Conservation (phyloP, 2,888 invertebrate species). For the Muscina levida region DNA sequence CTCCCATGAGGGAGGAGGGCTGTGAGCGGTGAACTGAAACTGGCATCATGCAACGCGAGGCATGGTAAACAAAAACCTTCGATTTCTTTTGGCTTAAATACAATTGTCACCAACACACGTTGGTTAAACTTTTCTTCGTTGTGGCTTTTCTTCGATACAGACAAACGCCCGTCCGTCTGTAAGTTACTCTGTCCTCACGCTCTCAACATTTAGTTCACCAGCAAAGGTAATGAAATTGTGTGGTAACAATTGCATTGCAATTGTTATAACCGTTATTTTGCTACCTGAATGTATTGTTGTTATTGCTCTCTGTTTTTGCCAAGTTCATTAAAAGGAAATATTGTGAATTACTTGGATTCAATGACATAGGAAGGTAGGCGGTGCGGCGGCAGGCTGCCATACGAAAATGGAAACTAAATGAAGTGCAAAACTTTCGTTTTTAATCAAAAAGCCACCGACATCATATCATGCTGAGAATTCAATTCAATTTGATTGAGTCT, state of each 20-base stretch:
- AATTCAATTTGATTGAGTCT: not conserved
- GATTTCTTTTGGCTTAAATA: constrained; percentile 40
- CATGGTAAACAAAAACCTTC: constrained; percentile 1
- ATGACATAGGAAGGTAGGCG: not conserved
- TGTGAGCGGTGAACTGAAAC: constrained; percentile 1
- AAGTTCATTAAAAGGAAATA: constrained; percentile 39
- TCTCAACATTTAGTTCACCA: not conserved
- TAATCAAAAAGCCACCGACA: not conserved
- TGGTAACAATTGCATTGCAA: constrained; percentile 46
- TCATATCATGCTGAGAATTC: not conserved
- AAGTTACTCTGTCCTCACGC: not conserved
- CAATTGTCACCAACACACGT: constrained; percentile 59
- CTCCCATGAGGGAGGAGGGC: no score
- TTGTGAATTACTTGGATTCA: not conserved
- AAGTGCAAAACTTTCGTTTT: constrained; percentile 40
- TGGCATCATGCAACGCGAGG: no score
- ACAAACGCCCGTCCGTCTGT: not conserved
- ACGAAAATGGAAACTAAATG: constrained; percentile 28
- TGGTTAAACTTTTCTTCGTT: constrained; percentile 18
- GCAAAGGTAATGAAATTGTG: constrained; percentile 49
- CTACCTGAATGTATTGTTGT: not conserved
- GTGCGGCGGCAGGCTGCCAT: not conserved
- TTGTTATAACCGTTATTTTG: constrained; percentile 26
- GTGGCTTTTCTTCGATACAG: constrained; percentile 25
- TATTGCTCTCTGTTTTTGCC: constrained; percentile 18